These are phyloP conservation scores for Amyelois transitella DNA, from an alignment of 1,140 invertebrate species.

Conservation along the genomic window DNA sequence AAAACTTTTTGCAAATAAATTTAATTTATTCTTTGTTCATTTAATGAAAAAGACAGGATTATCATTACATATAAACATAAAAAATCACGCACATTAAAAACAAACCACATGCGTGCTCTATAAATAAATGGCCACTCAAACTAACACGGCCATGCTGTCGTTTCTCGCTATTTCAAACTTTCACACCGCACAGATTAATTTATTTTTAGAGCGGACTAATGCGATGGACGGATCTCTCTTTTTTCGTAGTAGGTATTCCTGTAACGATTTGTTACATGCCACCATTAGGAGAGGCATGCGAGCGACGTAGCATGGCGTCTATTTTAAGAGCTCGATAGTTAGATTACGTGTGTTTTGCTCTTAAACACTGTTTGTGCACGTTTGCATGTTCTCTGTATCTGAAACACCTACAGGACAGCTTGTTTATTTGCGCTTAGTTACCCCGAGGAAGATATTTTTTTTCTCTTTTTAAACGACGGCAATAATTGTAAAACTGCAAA, in stretches of 20 bases:
- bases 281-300: conserved; percentile 52
- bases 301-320: conserved; percentile 30
- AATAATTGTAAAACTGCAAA: not conserved
- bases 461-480: not conserved
- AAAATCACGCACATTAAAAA: not conserved
- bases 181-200: conserved; percentile 58
- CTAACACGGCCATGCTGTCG: conserved; percentile 10
- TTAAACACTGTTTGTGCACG: not conserved
- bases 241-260: conserved; percentile 56
- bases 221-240: conserved; percentile 45
- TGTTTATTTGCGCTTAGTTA: not conserved
- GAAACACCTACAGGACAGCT: not conserved
- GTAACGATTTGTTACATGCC: conserved; percentile 58
- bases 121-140: not conserved
- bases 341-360: conserved; percentile 4
- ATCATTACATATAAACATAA: too few species aligned
- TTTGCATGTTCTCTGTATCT: not conserved
- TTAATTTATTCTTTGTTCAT: too few species aligned
- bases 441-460: not conserved
- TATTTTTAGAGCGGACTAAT: conserved; percentile 55
- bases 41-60: too few species aligned
- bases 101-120: conserved; percentile 27
- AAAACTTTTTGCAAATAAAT: too few species aligned
- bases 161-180: conserved; percentile 57
- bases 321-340: conserved; percentile 23